Base-by-base conservation (phyloP, 1,140 invertebrate species). In the Bombus sylvicola region DNA sequence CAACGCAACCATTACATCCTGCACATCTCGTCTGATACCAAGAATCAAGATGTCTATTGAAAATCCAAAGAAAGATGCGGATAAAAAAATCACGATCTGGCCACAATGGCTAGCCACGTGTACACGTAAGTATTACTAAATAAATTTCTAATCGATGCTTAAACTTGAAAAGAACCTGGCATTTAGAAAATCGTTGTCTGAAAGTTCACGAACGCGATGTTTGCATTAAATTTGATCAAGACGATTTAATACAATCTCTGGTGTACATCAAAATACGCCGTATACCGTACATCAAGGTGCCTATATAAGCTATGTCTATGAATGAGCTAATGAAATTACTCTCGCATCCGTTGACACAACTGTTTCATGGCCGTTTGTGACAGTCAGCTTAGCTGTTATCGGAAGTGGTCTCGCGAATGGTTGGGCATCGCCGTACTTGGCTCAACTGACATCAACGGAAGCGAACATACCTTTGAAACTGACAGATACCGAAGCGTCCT, bases 351-450 rank as follows among this genome's bases (percentile, higher is more conserved):
- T 85, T 85, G n/a, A 81, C 84, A 69, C 84, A 85, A 85, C 84
- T 85, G 84, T 85, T 85, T 85, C 84, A 81, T 85, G 84, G 78
- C 62, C 84, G 78, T 85, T 81, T 81, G 84, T 53, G 72, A 87
- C 85, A 95, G 95, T 94, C 68, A 93, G 92, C 66, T 85, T 95
- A n/a, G 89, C 88, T 41, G 89, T 92, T 81, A 78, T 95, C 31
- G 88, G 89, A 47, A 91, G 93, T 82, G 95, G 95, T 81, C 76
- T 95, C 22, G 91, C 92, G 43, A 94, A 93, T 69, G 94, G 94
- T 15, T 95, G 95, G 95, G 91, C 93, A 37, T 95, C 95, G n/a
- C 95, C 95, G 28, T 95, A 94, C 78, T 87, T 95, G 76, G 94
- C 95, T 28, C 90, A 94, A 88, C 86, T 95, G 66, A 94, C 92